phyloP scores from a whole-genome alignment of 1,140 invertebrate genomes.

The Aphis gossypii region DNA sequence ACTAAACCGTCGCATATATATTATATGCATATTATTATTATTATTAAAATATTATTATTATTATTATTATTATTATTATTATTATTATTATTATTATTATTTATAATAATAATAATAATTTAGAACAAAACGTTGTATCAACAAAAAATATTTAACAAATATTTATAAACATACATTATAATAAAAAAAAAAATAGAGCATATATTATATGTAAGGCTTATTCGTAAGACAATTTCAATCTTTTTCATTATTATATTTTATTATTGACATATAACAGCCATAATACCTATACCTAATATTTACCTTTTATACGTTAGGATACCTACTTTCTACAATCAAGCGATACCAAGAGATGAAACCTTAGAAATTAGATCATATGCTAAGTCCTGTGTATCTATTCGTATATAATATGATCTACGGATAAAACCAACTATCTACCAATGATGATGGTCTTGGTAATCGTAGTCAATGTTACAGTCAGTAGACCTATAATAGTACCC shows the following conservation, averaged over 20 bases:
- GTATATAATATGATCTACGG: neutral
- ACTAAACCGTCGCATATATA: slow-evolving; percentile 37
- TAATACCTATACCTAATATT: neutral
- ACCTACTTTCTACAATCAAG: neutral
- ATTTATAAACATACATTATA: slow-evolving; percentile 45
- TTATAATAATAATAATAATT: slow-evolving; percentile 13
- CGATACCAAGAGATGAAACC: neutral
- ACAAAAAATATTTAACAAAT: slow-evolving; percentile 42
- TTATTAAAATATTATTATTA: slow-evolving; percentile 3
- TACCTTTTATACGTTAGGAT: neutral
- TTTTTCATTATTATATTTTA: neutral
- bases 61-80: neutral
- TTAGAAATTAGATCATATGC: neutral
- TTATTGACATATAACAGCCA: neutral
- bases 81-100: neutral
- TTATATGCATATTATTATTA: slow-evolving; percentile 10
- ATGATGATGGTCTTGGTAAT: neutral
- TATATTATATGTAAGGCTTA: slow-evolving; percentile 44
- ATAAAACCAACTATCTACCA: neutral
- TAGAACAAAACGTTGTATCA: slow-evolving; percentile 46
- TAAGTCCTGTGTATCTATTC: neutral
- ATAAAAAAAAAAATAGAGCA: slow-evolving; percentile 35
- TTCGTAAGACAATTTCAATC: slow-evolving; percentile 31
- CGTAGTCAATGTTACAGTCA: neutral
- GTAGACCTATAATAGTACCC: neutral